Evolutionary conservation across 2,113 vertebrate genomes (phyloP).

Genomic region (Equus quagga): DNA sequence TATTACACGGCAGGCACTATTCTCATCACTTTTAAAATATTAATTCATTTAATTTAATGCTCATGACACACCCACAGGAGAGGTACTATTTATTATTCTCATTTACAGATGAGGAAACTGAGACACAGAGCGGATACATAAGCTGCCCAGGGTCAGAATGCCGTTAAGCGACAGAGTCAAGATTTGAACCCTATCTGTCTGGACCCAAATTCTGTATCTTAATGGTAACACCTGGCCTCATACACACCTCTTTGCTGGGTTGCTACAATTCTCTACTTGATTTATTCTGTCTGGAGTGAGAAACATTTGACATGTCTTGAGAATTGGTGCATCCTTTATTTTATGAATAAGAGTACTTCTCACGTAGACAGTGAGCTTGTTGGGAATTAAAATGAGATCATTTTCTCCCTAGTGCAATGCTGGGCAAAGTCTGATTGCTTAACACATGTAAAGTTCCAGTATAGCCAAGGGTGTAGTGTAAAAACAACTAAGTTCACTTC

Average conservation of each 20-base stretch:
- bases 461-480: background rate
- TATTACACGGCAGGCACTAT: background rate
- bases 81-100: background rate
- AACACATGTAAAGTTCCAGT: background rate
- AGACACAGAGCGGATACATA: background rate
- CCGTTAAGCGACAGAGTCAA: background rate
- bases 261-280: background rate
- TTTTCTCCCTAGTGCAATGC: background rate
- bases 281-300: background rate
- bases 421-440: background rate
- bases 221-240: background rate
- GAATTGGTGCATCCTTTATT: background rate
- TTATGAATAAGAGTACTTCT: background rate
- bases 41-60: background rate
- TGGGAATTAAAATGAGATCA: background rate
- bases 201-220: background rate
- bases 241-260: background rate
- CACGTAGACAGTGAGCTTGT: background rate
- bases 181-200: background rate
- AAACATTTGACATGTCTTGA: background rate
- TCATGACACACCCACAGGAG: background rate
- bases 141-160: background rate
- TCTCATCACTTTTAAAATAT: background rate
- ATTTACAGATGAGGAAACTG: background rate
- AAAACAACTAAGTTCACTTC: background rate